phyloP scores from a whole-genome alignment of 2,888 invertebrate species.

The Ophion obscuratus region DNA sequence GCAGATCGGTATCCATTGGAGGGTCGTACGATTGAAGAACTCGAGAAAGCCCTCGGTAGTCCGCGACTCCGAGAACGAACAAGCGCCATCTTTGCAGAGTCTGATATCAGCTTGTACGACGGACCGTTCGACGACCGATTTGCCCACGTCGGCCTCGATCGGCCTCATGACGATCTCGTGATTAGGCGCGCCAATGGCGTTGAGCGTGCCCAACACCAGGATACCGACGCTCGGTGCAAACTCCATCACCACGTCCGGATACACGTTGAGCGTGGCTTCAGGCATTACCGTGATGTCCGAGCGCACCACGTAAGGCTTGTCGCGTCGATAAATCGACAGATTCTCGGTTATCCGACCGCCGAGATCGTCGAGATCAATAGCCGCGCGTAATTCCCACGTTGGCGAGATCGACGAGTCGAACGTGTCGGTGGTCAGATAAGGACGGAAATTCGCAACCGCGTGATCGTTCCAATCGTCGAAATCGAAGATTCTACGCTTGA shows the following conservation, averaged over 20 bases:
- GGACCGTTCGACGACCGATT: slow-evolving; percentile 79
- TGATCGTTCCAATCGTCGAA: slow-evolving; percentile 99
- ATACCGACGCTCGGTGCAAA: slow-evolving; percentile 98
- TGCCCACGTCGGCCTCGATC: slow-evolving; percentile 83
- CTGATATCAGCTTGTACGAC: slow-evolving; percentile 87
- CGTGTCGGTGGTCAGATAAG: slow-evolving; percentile 92
- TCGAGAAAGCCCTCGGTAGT: slow-evolving; percentile 91
- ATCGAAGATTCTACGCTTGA: slow-evolving; percentile 95
- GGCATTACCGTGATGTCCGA: slow-evolving; percentile 99
- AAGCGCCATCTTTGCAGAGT: slow-evolving; percentile 91
- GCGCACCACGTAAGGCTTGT: slow-evolving; percentile 91
- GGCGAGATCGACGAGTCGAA: slow-evolving; percentile 92
- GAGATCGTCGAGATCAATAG: slow-evolving; percentile 88
- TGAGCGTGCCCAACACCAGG: slow-evolving; percentile 95
- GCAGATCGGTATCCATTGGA: slow-evolving; percentile 98
- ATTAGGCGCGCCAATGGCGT: slow-evolving; percentile 91
- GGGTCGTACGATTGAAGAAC: slow-evolving; percentile 96
- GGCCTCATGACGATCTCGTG: slow-evolving; percentile 93
- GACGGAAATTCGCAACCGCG: slow-evolving; percentile 95
- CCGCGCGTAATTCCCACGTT: slow-evolving; percentile 86
- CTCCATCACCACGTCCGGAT: slow-evolving; percentile 95
- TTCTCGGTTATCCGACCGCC: slow-evolving; percentile 91
- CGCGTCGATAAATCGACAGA: slow-evolving; percentile 87
- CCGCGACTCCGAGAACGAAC: slow-evolving; percentile 83
- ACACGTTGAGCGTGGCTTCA: slow-evolving; percentile 92